Evolutionary conservation across 2,113 vertebrate genomes (phyloP), one percentile per base, ranked within the genome.

Genomic region (Neotragus pygmaeus): DNA sequence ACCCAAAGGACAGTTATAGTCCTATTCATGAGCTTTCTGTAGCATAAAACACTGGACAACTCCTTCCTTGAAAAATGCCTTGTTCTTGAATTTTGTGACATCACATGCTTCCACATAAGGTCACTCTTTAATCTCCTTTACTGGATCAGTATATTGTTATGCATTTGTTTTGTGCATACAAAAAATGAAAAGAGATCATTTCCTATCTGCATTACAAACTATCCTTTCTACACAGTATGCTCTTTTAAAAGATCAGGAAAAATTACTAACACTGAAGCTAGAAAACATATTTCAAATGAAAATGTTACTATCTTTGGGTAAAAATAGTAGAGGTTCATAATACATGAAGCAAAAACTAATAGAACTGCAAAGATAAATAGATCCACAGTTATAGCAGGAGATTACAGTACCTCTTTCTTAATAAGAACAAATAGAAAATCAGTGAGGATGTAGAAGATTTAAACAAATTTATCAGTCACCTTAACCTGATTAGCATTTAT

Each of bases 301-400:
- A 88, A 91, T 85, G 55, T 30, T 62, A 60, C 0, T 87, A 53
- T 47, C 45, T 39, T 30, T 36, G 36, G 33, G 47, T 77, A 77
- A 91, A 80, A 94, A 75, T 77, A 83, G 62, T 51, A 94, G 25
- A 89, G 30, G 14, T 75, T 88, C 85, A 60, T 91, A 91, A 96
- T 87, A 73, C 43, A 43, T 27, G 70, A 43, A 60, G 30, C 15
- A 47, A 75, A 91, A 90, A 47, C 17, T 45, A 12, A 53, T 36
- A 64, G 36, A 55, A 39, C 27, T 55, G 7, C 19, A 47, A 87
- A 11, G 27, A 60, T 77, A 62, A 45, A 66, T 30, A 60, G 21
- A 62, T 28, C 36, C 30, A 96, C 21, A 83, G 21, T 33, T 75
- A 17, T 5, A 57, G 30, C 27, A 58, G 23, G 6, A 62, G 17